These are phyloP conservation scores for Dendronephthya gigantea DNA, from an alignment of 64 coral and sea anemone genomes.

Conservation along the genomic window DNA sequence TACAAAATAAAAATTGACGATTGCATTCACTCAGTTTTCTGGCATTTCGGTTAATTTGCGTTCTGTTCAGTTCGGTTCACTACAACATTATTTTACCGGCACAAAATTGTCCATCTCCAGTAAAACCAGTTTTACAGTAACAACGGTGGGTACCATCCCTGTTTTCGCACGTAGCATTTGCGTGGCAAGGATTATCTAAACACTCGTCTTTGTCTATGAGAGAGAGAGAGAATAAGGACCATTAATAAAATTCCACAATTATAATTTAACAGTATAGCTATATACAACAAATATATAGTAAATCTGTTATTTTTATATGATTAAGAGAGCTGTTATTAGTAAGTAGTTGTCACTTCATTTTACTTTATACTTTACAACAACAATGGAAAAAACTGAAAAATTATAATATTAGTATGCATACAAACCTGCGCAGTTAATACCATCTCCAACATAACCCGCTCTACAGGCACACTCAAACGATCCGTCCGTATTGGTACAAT, in stretches of 20 bases:
- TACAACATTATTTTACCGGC: neutral
- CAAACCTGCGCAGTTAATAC: constrained; percentile 25
- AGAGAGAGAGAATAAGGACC: too few relatives aligned
- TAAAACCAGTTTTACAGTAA: neutral
- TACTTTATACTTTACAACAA: too few relatives aligned
- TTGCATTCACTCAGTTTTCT: neutral
- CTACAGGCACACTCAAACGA: constrained; percentile 29
- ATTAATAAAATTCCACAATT: too few relatives aligned
- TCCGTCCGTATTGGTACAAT: constrained; percentile 23
- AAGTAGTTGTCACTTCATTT: too few relatives aligned
- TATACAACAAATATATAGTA: too few relatives aligned
- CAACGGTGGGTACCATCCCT: neutral
- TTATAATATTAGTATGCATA: neutral
- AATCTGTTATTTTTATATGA: too few relatives aligned
- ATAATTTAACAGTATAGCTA: too few relatives aligned
- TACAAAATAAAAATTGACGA: neutral
- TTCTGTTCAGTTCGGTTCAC: neutral
- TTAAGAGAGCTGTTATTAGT: too few relatives aligned
- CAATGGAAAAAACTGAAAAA: neutral
- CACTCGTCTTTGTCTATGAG: neutral
- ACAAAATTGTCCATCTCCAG: neutral
- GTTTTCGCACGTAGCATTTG: neutral
- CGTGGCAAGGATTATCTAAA: neutral
- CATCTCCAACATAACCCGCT: constrained; percentile 21
- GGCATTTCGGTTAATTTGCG: neutral